Evolutionary conservation across 2,113 vertebrate genomes (phyloP), one percentile per base, ranked within the genome.

Genomic region (Perca schrenkii): DNA sequence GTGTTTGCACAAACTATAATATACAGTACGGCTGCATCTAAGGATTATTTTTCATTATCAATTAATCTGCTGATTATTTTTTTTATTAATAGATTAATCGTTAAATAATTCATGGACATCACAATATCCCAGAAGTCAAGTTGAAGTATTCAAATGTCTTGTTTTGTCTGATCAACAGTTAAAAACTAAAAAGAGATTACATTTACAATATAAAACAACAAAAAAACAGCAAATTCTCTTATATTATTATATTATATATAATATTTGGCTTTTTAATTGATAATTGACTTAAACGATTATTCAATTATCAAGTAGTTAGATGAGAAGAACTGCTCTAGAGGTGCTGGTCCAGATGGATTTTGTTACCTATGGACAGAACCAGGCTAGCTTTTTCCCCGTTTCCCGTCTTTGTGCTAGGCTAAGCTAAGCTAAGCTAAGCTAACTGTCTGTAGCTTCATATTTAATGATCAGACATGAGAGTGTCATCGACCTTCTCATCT

Each of bases 361-460:
- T 22, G 8, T 31, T 21, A 43, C 13, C 19, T 64, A 57, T 31
- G 3, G 7, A 57, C 10, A 58, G 53, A 67, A 14, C 4, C 15
- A 56, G 17, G 15, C 43, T 58, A n/a, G 5, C 36, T 31, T 17
- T 52, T 43, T 49, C 28, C 64, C 5, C 4, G 14, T 60, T 46
- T 19, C 28, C 47, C 62, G 13, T 47, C n/a, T 34, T 46, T 63
- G 8, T 34, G 67, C 40, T 40, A 40, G 8, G 7, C 50, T 71
- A 47, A 56, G 67, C 31, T 31, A 31, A 31, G 3, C 49, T 71
- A 47, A 54, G 76, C 76, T 61, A 61, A 36, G 58, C 67, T 79
- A 56, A 67, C 14, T 40, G 16, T 3, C 8, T 58, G 11, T 12
- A 58, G 53, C 28, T 17, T 58, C 25, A 21, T 34, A 10, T 65